Conservation (phyloP, 2,113 vertebrate species). For the Fregata magnificens region DNA sequence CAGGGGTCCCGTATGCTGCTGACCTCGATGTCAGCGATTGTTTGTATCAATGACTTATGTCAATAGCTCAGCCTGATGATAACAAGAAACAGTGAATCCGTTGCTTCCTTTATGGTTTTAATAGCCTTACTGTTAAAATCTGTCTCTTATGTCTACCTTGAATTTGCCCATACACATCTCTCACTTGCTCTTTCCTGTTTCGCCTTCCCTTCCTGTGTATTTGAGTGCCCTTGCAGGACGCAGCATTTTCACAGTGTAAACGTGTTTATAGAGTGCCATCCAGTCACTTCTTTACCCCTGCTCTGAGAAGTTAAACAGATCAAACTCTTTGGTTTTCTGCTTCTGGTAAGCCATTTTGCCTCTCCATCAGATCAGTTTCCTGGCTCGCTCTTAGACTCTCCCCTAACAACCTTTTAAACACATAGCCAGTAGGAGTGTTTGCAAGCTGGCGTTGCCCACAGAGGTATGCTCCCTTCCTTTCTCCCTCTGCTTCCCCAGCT, state of each 20-base stretch:
- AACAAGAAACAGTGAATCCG: background rate
- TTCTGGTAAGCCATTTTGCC: background rate
- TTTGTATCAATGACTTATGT: background rate
- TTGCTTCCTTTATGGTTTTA: background rate
- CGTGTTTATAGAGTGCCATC: too few species aligned
- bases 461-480: background rate
- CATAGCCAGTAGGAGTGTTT: background rate
- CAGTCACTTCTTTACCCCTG: background rate
- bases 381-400: background rate
- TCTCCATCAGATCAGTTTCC: background rate
- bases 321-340: background rate
- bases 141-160: background rate
- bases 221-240: background rate
- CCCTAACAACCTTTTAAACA: background rate
- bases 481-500: background rate
- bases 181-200: background rate
- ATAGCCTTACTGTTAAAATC: background rate
- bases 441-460: background rate
- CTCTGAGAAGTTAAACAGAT: background rate
- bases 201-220: fast-evolving
- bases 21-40: background rate
- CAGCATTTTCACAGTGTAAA: background rate
- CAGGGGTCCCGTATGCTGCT: background rate
- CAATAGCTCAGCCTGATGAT: background rate
- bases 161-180: fast-evolving